These are phyloP conservation scores for Pseudoips prasinana DNA, from an alignment of 2,888 invertebrate species.

Conservation along the genomic window DNA sequence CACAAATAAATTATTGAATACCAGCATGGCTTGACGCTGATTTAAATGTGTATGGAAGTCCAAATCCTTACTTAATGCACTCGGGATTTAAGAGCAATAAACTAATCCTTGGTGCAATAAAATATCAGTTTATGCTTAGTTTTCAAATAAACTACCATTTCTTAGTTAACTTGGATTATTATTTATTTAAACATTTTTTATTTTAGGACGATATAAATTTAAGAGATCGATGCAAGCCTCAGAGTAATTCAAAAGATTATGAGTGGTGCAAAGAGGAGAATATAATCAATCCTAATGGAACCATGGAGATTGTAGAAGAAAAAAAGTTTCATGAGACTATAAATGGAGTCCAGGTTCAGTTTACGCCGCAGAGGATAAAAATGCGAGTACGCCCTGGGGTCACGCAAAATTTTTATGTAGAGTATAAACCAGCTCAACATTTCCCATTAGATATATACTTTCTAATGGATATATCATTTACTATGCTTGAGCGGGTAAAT, in stretches of 20 bases:
- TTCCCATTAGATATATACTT: slow-evolving; percentile 93
- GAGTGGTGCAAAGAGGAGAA: slow-evolving; percentile 41
- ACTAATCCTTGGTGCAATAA: too few relatives aligned
- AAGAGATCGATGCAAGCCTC: slow-evolving; percentile 40
- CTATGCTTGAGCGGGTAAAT: slow-evolving; percentile 85
- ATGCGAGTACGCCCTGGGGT: slow-evolving; percentile 75
- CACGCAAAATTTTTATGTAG: slow-evolving; percentile 56
- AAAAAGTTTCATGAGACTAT: slow-evolving; percentile 20
- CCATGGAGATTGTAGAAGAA: background rate
- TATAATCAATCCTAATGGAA: slow-evolving; percentile 27
- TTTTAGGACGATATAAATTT: slow-evolving; percentile 28
- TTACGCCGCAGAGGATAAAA: slow-evolving; percentile 79
- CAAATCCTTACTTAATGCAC: too few relatives aligned
- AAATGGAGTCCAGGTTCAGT: slow-evolving; percentile 51
- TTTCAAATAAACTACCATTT: too few relatives aligned
- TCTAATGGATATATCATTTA: slow-evolving; percentile 89
- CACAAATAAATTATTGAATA: too few relatives aligned
- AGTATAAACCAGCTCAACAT: slow-evolving; percentile 85
- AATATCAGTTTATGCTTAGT: too few relatives aligned
- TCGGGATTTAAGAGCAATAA: too few relatives aligned
- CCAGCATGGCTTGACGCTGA: too few relatives aligned
- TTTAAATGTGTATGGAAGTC: too few relatives aligned
- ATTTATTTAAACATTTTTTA: too few relatives aligned
- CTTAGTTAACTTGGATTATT: too few relatives aligned
- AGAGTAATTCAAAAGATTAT: slow-evolving; percentile 7